These are phyloP conservation scores for Saccostrea echinata DNA, from an alignment of 1,140 invertebrate species.

Conservation along the genomic window DNA sequence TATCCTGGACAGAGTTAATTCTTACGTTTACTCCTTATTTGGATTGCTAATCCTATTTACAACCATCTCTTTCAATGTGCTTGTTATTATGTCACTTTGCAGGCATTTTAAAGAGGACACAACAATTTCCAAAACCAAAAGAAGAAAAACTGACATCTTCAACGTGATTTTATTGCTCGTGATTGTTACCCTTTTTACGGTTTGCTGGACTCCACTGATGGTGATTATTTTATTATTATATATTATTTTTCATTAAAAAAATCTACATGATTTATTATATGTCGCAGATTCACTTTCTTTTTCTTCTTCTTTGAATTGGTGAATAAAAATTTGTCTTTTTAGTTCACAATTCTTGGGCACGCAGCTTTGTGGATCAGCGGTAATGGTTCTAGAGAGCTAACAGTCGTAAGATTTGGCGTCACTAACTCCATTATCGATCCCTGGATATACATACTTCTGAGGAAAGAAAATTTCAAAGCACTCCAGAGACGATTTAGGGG, in stretches of 20 bases:
- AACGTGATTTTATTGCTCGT: constrained; percentile 7
- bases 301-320: neutral
- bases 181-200: neutral
- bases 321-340: neutral
- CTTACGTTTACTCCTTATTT: constrained; percentile 70
- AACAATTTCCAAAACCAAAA: neutral
- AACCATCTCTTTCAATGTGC: neutral
- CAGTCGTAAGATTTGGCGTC: neutral
- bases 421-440: constrained; percentile 14
- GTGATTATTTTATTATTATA: neutral
- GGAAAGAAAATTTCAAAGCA: neutral
- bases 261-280: neutral
- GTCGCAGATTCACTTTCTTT: neutral
- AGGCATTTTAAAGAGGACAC: neutral
- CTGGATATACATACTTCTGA: constrained; percentile 15
- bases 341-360: constrained; percentile 1
- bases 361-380: neutral
- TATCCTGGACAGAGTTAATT: constrained; percentile 61
- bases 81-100: neutral
- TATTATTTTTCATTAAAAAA: neutral
- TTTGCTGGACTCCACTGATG: neutral
- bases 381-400: neutral
- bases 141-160: neutral
- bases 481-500: neutral
- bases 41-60: constrained; percentile 56